phyloP scores from a whole-genome alignment of 2,113 vertebrate genomes.

The Cephalopterus ornatus region DNA sequence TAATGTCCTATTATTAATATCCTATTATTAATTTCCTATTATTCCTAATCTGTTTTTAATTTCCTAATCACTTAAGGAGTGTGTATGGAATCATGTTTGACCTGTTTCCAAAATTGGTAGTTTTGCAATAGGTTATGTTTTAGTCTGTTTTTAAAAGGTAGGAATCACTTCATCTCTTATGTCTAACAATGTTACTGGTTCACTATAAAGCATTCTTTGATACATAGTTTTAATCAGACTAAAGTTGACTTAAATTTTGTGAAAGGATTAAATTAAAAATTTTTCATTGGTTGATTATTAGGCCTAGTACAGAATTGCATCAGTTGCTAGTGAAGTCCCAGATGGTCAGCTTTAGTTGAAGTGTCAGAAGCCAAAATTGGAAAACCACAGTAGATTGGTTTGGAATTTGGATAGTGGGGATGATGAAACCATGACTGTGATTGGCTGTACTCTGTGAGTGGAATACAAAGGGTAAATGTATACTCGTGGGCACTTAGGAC shows the following conservation, averaged over 20 bases:
- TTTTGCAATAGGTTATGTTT: not conserved
- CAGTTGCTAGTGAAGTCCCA: not conserved
- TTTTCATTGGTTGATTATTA: not conserved
- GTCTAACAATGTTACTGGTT: not conserved
- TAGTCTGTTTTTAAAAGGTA: not conserved
- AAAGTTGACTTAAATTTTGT: not conserved
- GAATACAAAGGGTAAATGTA: not conserved
- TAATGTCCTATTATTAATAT: not conserved
- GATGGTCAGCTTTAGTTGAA: not conserved
- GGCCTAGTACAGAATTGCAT: not conserved
- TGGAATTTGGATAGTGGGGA: not conserved
- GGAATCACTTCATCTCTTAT: not conserved
- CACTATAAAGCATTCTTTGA: not conserved
- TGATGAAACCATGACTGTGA: not conserved
- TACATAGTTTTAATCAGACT: not conserved
- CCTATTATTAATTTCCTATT: too few species aligned
- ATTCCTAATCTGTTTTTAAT: too few species aligned
- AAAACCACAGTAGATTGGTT: not conserved
- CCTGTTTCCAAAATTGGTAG: not conserved
- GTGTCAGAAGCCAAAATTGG: not conserved
- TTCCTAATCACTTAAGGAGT: not conserved
- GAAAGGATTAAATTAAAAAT: not conserved
- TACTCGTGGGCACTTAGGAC: not conserved
- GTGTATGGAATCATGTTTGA: not conserved
- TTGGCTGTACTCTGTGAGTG: not conserved